Conservation (phyloP, 2,888 invertebrate species). For the Diarsia brunnea region DNA sequence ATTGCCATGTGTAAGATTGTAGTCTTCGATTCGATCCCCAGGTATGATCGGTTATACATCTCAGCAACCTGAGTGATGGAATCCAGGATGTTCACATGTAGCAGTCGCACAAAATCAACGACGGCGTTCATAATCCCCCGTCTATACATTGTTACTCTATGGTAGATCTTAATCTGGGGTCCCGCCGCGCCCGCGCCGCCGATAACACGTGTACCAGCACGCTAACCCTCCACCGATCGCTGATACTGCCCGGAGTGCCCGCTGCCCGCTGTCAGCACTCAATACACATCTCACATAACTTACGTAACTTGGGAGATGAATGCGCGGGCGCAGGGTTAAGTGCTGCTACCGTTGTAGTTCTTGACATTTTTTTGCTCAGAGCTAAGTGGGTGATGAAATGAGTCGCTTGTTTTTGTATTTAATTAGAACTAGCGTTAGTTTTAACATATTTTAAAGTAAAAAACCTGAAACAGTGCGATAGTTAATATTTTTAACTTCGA, state of each 20-base stretch:
- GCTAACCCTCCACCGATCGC: conserved; percentile 34
- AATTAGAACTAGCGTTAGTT: background rate
- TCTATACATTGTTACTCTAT: conserved; percentile 30
- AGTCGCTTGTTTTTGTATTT: background rate
- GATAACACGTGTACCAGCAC: conserved; percentile 59
- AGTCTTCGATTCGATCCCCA: background rate
- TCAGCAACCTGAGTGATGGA: background rate
- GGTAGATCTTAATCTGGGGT: conserved; percentile 66
- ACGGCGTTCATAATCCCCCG: background rate
- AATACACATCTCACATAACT: conserved; percentile 52
- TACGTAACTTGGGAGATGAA: conserved; percentile 42
- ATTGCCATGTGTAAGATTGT: background rate
- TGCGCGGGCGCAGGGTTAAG: conserved; percentile 31
- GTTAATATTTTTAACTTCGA: background rate
- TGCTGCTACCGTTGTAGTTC: background rate
- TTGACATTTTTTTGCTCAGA: background rate
- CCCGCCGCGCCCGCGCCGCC: conserved; percentile 52
- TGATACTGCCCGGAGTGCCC: conserved; percentile 39
- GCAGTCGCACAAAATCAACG: background rate
- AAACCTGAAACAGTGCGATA: background rate
- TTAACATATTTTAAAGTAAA: background rate
- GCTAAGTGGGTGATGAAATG: background rate
- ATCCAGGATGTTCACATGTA: background rate
- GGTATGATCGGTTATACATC: background rate
- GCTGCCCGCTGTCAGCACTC: conserved; percentile 56